phyloP scores from a whole-genome alignment of 2,113 vertebrate species.

The Cyanistes caeruleus region DNA sequence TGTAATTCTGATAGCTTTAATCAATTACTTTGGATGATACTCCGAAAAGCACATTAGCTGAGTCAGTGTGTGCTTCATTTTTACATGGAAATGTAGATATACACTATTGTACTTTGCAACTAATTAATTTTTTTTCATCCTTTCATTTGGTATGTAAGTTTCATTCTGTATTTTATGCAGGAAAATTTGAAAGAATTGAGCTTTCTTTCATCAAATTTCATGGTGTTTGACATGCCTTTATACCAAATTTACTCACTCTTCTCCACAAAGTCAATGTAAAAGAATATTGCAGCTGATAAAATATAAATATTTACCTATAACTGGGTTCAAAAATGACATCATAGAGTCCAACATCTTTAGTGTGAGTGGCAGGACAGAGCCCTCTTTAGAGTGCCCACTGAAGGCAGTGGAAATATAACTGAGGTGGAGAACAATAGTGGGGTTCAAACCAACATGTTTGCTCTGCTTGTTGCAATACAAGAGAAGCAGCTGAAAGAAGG shows the following conservation, averaged over 20 bases:
- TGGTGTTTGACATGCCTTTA: too few relatives aligned
- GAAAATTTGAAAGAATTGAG: background rate
- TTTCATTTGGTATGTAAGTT: background rate
- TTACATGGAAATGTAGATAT: background rate
- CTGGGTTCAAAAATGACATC: background rate
- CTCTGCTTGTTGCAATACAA: background rate
- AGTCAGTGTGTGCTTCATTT: background rate
- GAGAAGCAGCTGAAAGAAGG: background rate
- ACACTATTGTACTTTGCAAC: background rate
- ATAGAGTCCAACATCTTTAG: background rate
- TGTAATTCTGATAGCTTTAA: background rate
- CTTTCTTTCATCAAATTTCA: background rate
- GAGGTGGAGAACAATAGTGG: fast-evolving
- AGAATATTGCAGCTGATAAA: background rate
- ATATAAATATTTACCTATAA: background rate
- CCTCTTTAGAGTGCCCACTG: background rate
- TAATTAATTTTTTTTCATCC: background rate
- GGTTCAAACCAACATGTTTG: background rate
- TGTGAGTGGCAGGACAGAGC: background rate
- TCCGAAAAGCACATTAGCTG: background rate
- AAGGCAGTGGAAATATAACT: background rate
- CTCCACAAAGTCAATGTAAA: background rate
- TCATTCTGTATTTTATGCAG: background rate
- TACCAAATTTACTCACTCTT: background rate
- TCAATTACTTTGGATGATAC: background rate